phyloP scores from a whole-genome alignment of 2,797 vertebrate genomes.

The Lutjanus campechanus region DNA sequence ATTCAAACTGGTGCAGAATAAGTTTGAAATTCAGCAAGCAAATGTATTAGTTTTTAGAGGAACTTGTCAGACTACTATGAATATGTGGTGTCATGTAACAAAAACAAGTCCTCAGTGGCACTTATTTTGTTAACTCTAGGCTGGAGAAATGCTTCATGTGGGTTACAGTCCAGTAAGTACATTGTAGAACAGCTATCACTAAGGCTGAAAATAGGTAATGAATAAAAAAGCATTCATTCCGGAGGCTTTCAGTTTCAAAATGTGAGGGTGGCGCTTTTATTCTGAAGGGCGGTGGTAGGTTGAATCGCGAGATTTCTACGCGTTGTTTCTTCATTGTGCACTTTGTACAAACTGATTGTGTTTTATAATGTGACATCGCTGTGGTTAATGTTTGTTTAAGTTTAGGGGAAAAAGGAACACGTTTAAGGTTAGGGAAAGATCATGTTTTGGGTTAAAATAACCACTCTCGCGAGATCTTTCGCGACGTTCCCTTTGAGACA shows the following conservation, averaged over 20 bases:
- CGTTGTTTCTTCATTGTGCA: no score
- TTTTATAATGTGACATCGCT: no score
- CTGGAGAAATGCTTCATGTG: background rate
- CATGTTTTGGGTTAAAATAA: no score
- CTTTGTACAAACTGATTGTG: no score
- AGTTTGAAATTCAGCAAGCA: no score
- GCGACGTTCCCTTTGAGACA: no score
- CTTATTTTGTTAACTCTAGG: background rate
- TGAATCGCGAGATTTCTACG: no score
- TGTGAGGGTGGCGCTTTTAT: slow-evolving; percentile 29
- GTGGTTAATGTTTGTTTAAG: no score
- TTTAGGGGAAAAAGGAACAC: no score
- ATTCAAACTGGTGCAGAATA: background rate
- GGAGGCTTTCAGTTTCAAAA: background rate
- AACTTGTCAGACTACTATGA: background rate
- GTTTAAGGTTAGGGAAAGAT: no score
- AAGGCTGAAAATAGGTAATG: rapidly evolving
- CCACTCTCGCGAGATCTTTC: no score
- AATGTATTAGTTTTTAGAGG: no score
- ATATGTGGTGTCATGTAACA: background rate
- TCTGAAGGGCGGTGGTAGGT: slow-evolving; percentile 49
- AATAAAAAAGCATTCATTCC: rapidly evolving
- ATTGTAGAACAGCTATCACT: background rate
- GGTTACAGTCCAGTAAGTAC: background rate
- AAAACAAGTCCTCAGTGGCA: background rate